Percentiles rank a stretch among this genome's conserved stretches.
These are phyloP conservation scores for Oncorhynchus keta DNA, from an alignment of 2,113 vertebrate genomes.

Conservation along the genomic window DNA sequence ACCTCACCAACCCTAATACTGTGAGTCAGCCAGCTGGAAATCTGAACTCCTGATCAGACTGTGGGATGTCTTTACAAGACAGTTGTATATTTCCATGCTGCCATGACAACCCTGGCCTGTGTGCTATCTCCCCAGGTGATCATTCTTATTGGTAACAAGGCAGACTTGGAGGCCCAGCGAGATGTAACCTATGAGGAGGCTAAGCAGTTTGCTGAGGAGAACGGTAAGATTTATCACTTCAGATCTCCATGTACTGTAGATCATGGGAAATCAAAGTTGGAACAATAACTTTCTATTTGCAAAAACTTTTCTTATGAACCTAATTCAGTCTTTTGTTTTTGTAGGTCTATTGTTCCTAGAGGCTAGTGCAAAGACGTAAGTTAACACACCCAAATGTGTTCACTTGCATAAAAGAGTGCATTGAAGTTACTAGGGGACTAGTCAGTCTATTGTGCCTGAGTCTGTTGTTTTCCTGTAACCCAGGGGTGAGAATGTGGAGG, in stretches of 20 bases:
- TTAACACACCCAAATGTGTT: slow-evolving; percentile 27
- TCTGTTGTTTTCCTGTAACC: neutral
- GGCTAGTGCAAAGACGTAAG: slow-evolving; percentile 99
- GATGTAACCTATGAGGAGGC: slow-evolving; percentile 99
- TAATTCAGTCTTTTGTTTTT: slow-evolving; percentile 29
- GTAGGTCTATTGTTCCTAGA: slow-evolving; percentile 94
- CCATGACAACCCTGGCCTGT: neutral
- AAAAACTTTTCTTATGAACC: neutral
- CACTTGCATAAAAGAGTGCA: neutral
- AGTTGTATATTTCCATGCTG: neutral
- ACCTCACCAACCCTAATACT: slow-evolving; percentile 99
- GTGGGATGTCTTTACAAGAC: neutral
- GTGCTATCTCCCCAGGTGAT: slow-evolving; percentile 81
- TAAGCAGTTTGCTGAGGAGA: slow-evolving; percentile 98
- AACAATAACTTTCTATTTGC: no score
- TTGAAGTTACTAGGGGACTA: neutral
- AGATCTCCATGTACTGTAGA: no score
- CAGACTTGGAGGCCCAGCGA: slow-evolving; percentile 95
- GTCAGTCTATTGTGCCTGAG: neutral
- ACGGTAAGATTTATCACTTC: slow-evolving; percentile 36
- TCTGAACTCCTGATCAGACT: neutral
- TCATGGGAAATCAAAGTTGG: no score
- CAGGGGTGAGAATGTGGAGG: slow-evolving; percentile 95
- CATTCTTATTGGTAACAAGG: slow-evolving; percentile 98
- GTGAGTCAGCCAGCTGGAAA: slow-evolving; percentile 73